Percentiles rank a stretch among this genome's conserved stretches.
phyloP scores from a whole-genome alignment of 2,888 invertebrate genomes.

The Sinodicranocentrus sp. region DNA sequence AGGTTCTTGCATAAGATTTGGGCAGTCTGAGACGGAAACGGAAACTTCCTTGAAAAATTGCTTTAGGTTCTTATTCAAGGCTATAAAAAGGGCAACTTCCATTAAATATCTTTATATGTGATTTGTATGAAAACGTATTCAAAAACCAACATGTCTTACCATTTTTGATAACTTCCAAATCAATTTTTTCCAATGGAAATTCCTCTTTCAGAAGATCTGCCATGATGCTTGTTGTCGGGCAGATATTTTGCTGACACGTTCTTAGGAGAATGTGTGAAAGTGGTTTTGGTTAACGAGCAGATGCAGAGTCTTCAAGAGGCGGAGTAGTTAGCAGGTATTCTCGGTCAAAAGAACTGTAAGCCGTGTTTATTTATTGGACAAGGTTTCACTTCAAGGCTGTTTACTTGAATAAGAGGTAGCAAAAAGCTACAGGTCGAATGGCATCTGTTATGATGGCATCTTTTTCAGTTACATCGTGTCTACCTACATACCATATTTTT shows the following conservation, averaged over 20 bases:
- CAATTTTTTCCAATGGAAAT: slow-evolving; percentile 23
- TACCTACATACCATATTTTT: background rate
- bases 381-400: background rate
- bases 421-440: slow-evolving; percentile 10
- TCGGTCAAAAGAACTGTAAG: background rate
- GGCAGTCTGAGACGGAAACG: slow-evolving; percentile 90
- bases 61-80: slow-evolving; percentile 80
- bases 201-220: slow-evolving; percentile 20
- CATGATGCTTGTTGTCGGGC: background rate
- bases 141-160: slow-evolving; percentile 13
- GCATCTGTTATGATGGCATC: background rate
- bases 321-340: background rate
- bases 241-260: background rate
- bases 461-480: background rate
- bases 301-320: background rate
- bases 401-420: no score
- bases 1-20: slow-evolving; percentile 89
- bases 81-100: slow-evolving; percentile 49
- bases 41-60: slow-evolving; percentile 85
- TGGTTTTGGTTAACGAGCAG: background rate
- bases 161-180: slow-evolving; percentile 18
- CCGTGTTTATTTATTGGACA: background rate
- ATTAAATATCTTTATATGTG: background rate
- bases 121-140: background rate
- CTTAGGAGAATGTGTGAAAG: background rate